phyloP scores from a whole-genome alignment of 2,113 vertebrate genomes.

The Triplophysa siluroides region DNA sequence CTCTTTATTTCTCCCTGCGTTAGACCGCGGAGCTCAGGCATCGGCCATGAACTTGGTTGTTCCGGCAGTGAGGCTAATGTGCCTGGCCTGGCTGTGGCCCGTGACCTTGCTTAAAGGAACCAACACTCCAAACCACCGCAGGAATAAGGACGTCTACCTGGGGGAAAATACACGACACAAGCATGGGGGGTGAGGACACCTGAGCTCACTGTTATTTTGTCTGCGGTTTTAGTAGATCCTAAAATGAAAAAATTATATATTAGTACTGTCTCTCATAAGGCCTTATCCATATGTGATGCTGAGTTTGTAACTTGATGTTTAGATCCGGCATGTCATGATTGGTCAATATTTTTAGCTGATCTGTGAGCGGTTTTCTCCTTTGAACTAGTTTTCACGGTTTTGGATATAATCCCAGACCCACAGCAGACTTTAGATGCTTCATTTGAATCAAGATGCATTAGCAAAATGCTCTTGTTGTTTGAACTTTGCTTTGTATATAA shows the following conservation, averaged over 20 bases:
- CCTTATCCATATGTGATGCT: too few relatives aligned
- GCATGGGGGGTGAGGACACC: slow-evolving; percentile 70
- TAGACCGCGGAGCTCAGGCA: slow-evolving; percentile 45
- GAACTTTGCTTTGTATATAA: slow-evolving; percentile 17
- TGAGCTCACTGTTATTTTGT: not conserved
- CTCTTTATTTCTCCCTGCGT: slow-evolving; percentile 55
- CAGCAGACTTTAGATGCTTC: not conserved
- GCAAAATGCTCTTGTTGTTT: not conserved
- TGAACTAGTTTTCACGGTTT: not conserved
- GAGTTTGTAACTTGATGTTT: too few relatives aligned
- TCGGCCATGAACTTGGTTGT: slow-evolving; percentile 68
- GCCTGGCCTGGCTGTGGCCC: slow-evolving; percentile 72
- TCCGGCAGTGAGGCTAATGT: slow-evolving; percentile 69
- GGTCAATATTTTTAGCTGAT: too few relatives aligned
- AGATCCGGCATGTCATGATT: not conserved
- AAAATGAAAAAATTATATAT: not conserved
- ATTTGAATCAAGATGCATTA: not conserved
- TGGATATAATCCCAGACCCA: not conserved
- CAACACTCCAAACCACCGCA: slow-evolving; percentile 65
- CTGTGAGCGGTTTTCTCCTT: not conserved
- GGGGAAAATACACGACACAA: slow-evolving; percentile 65
- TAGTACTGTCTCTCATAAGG: too few relatives aligned
- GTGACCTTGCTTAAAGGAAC: slow-evolving; percentile 67
- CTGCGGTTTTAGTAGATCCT: not conserved
- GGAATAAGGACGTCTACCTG: slow-evolving; percentile 68